A percentile compares a stretch with the other conserved stretches of the same genome.
phyloP scores from a whole-genome alignment of 2,888 invertebrate genomes.

The Sarcophaga variegata region DNA sequence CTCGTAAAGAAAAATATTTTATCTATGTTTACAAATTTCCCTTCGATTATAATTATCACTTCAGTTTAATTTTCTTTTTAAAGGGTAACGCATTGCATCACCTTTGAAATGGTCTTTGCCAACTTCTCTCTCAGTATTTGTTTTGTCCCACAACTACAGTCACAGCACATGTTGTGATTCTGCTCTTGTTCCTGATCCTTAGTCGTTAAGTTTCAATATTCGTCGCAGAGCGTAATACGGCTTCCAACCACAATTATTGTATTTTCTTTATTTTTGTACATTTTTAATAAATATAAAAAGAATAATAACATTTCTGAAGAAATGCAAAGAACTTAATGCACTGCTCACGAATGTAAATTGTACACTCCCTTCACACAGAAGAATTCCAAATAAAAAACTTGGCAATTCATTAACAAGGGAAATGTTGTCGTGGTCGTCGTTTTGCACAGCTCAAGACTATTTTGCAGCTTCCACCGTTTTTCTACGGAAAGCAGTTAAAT shows the following conservation, averaged over 20 bases:
- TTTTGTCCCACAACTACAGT: conserved; percentile 27
- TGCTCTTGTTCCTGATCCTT: no score
- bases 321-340: conserved; percentile 36
- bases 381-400: conserved; percentile 34
- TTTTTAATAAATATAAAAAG: conserved; percentile 13
- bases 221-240: not conserved
- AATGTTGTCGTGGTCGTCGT: conserved; percentile 20
- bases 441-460: not conserved
- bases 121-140: conserved; percentile 19
- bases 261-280: conserved; percentile 6
- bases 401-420: conserved; percentile 46
- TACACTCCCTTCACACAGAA: conserved; percentile 25
- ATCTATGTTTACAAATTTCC: conserved; percentile 24
- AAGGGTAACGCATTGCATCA: conserved; percentile 56
- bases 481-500: not conserved
- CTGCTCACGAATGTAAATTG: conserved; percentile 42
- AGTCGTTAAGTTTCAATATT: not conserved
- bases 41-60: conserved; percentile 46
- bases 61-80: conserved; percentile 43
- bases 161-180: conserved; percentile 1
- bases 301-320: not conserved
- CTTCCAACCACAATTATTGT: conserved; percentile 43
- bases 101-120: conserved; percentile 33
- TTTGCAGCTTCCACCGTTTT: not conserved
- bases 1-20: conserved; percentile 25